phyloP scores from a whole-genome alignment of 37 sponge, comb jelly and placozoan species.

The Haliclona indistincta region DNA sequence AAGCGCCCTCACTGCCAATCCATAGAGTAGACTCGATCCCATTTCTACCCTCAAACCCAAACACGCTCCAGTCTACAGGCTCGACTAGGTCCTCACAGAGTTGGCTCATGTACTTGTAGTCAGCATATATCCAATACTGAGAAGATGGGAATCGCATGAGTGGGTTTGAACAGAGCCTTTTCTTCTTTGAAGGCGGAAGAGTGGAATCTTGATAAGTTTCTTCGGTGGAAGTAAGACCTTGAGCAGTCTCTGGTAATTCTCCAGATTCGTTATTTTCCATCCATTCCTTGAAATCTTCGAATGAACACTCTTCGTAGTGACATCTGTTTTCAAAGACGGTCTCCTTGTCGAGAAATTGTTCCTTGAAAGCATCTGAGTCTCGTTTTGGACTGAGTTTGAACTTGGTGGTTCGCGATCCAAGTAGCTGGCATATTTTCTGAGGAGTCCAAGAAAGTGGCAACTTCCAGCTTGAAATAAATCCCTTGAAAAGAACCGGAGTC shows the following conservation, averaged over 20 bases:
- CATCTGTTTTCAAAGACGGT: conserved; percentile 80
- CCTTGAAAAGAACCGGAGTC: conserved; percentile 48
- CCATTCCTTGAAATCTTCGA: conserved; percentile 70
- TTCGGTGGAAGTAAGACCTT: neutral
- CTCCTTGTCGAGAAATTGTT: neutral
- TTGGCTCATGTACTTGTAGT: conserved; percentile 87
- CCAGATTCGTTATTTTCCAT: neutral
- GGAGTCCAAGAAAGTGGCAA: conserved; percentile 53
- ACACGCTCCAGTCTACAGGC: conserved; percentile 72
- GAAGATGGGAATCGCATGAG: conserved; percentile 7
- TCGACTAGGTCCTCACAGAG: conserved; percentile 29
- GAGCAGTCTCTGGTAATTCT: neutral
- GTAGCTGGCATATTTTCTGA: conserved; percentile 10
- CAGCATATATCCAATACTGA: conserved; percentile 81
- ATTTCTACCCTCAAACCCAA: conserved; percentile 74
- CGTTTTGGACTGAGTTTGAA: conserved; percentile 73
- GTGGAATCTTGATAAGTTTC: neutral
- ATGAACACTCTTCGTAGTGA: conserved; percentile 44
- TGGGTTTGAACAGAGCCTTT: neutral
- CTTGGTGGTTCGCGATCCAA: conserved; percentile 16
- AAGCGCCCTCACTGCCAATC: conserved; percentile 87
- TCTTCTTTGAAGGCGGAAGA: neutral
- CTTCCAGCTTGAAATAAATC: conserved; percentile 38
- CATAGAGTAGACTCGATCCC: conserved; percentile 77
- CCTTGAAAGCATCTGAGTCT: conserved; percentile 1